A percentile compares a stretch with the other conserved stretches of the same genome.
These are phyloP conservation scores for Oedothorax gibbosus DNA, from an alignment of 1,140 invertebrate genomes.

Conservation along the genomic window DNA sequence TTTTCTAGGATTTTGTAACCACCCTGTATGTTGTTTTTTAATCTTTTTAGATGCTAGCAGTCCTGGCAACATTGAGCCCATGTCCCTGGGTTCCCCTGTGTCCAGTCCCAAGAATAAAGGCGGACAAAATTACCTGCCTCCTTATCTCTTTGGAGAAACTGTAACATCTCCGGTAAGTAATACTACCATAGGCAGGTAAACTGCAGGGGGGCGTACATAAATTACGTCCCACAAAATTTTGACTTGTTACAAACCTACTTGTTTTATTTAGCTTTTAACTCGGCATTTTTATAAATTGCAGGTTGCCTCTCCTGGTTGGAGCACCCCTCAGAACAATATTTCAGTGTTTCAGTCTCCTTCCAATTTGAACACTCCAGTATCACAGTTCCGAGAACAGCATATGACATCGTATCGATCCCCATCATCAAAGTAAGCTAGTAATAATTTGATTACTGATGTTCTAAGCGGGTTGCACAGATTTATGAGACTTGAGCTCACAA, in stretches of 20 bases:
- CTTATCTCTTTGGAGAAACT: constrained; percentile 48
- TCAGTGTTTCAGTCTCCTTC: constrained; percentile 15
- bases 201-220: too few species aligned
- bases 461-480: too few species aligned
- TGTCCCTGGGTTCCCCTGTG: constrained; percentile 52
- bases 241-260: neutral
- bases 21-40: too few species aligned
- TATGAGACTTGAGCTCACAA: too few species aligned
- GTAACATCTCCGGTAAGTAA: constrained; percentile 46
- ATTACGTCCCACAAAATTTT: too few species aligned
- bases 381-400: constrained; percentile 20
- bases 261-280: too few species aligned
- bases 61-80: constrained; percentile 41
- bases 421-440: constrained; percentile 9
- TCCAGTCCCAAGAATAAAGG: constrained; percentile 47
- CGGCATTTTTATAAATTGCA: neutral
- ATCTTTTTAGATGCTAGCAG: constrained; percentile 22
- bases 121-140: constrained; percentile 43
- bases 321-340: neutral
- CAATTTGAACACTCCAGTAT: neutral
- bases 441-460: too few species aligned
- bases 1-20: too few species aligned
- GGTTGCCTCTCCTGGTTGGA: constrained; percentile 26
- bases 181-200: too few species aligned
- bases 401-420: constrained; percentile 12